A percentile compares a stretch with the other conserved stretches of the same genome.
Evolutionary conservation across 2,888 invertebrate genomes (phyloP).

Genomic region (Gastracanthus pulcherrimus): DNA sequence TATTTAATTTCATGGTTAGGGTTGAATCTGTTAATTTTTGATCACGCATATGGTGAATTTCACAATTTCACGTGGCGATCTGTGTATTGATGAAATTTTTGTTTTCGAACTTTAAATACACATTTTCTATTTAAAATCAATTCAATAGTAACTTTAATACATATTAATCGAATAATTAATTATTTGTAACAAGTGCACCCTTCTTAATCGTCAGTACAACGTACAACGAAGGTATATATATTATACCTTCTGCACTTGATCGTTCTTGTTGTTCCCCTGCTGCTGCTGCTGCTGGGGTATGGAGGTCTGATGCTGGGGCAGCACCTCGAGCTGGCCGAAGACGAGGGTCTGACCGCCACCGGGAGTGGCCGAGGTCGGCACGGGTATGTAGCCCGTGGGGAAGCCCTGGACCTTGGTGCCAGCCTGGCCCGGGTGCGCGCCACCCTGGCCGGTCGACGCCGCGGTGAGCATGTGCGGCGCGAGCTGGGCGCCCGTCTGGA

Average conservation of each 20-base stretch:
- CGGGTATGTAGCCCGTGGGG: conserved; percentile 87
- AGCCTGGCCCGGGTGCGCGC: conserved; percentile 70
- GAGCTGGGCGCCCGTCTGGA: conserved; percentile 86
- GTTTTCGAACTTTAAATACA: too few species aligned
- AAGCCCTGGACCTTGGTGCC: conserved; percentile 77
- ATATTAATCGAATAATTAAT: too few species aligned
- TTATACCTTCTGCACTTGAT: conserved; percentile 76
- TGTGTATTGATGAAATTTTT: too few species aligned
- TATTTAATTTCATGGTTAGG: too few species aligned
- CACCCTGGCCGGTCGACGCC: conserved; percentile 72
- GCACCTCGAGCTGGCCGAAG: conserved; percentile 85
- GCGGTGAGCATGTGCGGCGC: conserved; percentile 89
- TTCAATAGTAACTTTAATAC: background rate
- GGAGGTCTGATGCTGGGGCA: conserved; percentile 78
- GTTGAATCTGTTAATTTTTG: too few species aligned
- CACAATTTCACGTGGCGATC: too few species aligned
- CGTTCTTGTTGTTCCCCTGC: conserved; percentile 73
- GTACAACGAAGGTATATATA: conserved; percentile 10
- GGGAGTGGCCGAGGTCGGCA: conserved; percentile 87
- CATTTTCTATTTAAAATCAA: too few species aligned
- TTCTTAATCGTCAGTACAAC: conserved; percentile 1
- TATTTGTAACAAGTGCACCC: conserved; percentile 30
- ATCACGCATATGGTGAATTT: too few species aligned
- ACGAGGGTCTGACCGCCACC: conserved; percentile 84
- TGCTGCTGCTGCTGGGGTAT: conserved; percentile 73